Evolutionary conservation across 2,888 invertebrate genomes (phyloP), one percentile per base, ranked within the genome.

Genomic region (Falcaria lacertinaria): DNA sequence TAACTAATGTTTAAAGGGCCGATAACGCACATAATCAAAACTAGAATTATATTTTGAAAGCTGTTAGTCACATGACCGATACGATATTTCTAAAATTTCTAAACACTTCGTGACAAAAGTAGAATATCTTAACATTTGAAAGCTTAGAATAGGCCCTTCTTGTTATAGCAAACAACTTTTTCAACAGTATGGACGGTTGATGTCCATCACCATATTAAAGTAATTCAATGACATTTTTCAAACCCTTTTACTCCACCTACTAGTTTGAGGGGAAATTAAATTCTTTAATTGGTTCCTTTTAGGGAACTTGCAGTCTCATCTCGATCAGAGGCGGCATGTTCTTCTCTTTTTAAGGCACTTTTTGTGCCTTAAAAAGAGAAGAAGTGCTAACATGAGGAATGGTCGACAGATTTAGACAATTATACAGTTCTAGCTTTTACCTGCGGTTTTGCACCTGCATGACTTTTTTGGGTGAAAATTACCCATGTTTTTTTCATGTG

Each of bases 171-270:
- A 64, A 64, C 70, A 44, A 67, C 60, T 72, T 77, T 74, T 77
- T 75, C 48, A 56, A 37, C 44, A 46, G 42, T 37, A 54, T 44
- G 48, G 42, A 52, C 42, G 61, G 60, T 44, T 54, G 46, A 43
- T 52, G 56, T 48, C 45, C 60, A 69, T 69, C 60, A 57, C 75
- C 80, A 71, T 28, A 28, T 77, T 74, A 70, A 69, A 61, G 75
- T 58, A 74, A 75, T 76, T 77, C 72, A 79, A 80, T 76, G 48
- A 74, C 60, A 72, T 78, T 72, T 67, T 70, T 77, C 60, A 59
- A 68, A 67, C 60, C 61, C 52, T 50, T 52, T 39, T 33, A 22
- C 37, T 15, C 15, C 33, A 22, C 11, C 6, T 15, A 42, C 49
- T 48, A 47, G 45, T 43, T 44, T 45, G 47, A 52, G 11, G 28